A percentile compares a stretch with the other conserved stretches of the same genome.
Evolutionary conservation across 2,113 vertebrate species (phyloP).

Genomic region (Oncorhynchus kisutch): DNA sequence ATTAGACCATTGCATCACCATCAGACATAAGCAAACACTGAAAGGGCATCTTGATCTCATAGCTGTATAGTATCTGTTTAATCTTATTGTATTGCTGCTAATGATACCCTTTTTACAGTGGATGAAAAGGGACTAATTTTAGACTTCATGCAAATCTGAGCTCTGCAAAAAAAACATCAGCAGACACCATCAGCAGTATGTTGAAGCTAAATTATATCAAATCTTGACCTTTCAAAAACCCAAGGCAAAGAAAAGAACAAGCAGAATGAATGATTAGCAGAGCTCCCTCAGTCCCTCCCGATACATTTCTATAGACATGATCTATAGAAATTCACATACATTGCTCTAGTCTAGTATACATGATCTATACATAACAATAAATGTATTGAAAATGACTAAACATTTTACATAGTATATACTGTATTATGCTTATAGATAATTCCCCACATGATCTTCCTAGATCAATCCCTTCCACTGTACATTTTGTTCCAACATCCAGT

Average conservation of each 20-base stretch:
- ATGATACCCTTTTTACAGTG: conserved; percentile 2
- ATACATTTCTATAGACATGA: background rate
- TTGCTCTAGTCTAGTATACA: background rate
- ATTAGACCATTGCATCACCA: conserved; percentile 16
- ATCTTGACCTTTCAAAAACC: conserved; percentile 41
- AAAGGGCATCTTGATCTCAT: conserved; percentile 3
- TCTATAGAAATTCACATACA: background rate
- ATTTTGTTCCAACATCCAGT: conserved; percentile 14
- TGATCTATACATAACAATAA: background rate
- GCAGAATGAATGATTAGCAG: background rate
- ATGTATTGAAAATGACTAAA: background rate
- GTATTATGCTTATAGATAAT: background rate
- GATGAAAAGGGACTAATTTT: background rate
- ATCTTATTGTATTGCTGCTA: background rate
- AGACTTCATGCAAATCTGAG: conserved; percentile 30
- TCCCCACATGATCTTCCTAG: background rate
- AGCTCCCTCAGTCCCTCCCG: background rate
- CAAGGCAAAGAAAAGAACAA: conserved; percentile 17
- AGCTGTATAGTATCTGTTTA: background rate
- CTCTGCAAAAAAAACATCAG: background rate
- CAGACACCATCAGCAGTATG: conserved; percentile 5
- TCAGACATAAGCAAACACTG: conserved; percentile 5
- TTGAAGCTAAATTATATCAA: conserved; percentile 45
- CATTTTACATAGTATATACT: conserved; percentile 22
- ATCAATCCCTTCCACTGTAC: conserved; percentile 23